Conservation (phyloP, 2,888 invertebrate genomes). For the Piscicola geometra region DNA sequence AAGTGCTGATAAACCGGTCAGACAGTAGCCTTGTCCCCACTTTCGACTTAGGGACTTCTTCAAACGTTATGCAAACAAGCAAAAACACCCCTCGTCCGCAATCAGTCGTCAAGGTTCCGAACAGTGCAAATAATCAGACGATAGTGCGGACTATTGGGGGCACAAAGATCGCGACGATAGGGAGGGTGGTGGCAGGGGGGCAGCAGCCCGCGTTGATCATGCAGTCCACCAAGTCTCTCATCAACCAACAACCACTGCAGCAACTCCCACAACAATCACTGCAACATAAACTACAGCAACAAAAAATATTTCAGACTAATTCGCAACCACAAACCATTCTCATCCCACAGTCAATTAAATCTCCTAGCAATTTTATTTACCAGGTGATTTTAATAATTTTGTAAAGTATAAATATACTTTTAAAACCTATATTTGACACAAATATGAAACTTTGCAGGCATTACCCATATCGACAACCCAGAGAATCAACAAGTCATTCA, state of each 20-base stretch:
- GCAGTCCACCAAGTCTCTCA: background rate
- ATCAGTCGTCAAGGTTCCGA: background rate
- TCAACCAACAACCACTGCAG: slow-evolving; percentile 4
- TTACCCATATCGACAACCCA: slow-evolving; percentile 25
- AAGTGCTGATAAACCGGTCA: background rate
- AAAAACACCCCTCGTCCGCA: slow-evolving; percentile 3
- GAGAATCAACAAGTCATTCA: slow-evolving; percentile 36
- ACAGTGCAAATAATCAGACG: background rate
- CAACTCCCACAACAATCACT: background rate
- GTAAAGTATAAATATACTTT: background rate
- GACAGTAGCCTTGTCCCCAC: background rate
- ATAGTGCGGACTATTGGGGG: background rate
- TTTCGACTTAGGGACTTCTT: background rate
- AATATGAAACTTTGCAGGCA: background rate
- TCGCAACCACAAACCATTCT: slow-evolving; percentile 5
- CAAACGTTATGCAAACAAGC: background rate
- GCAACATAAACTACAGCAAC: slow-evolving; percentile 5
- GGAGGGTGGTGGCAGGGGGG: background rate
- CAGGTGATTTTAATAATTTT: background rate
- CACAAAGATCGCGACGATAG: background rate
- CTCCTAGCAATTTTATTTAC: slow-evolving; percentile 10
- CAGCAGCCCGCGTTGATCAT: background rate
- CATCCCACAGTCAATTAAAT: slow-evolving; percentile 10
- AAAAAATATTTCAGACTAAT: background rate
- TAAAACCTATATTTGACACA: background rate